These are phyloP conservation scores for Microcebus jonahi DNA, from an alignment of 2,113 vertebrate species.

Conservation along the genomic window DNA sequence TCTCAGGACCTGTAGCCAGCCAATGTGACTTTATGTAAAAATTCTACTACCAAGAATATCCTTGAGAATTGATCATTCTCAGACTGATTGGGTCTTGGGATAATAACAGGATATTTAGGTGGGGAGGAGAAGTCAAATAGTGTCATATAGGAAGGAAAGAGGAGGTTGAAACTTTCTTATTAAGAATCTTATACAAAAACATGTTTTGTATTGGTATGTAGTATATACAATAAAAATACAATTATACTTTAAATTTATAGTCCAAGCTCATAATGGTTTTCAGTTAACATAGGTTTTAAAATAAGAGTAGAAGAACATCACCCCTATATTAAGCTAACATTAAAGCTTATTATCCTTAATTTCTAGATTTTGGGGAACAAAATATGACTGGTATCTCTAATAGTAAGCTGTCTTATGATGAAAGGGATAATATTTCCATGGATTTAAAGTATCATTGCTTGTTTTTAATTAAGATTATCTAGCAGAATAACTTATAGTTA, in stretches of 20 bases:
- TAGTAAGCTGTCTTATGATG: background rate
- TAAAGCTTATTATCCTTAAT: background rate
- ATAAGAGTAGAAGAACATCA: background rate
- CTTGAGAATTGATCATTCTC: background rate
- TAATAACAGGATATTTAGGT: background rate
- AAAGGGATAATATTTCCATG: background rate
- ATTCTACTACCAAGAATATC: background rate
- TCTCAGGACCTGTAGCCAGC: background rate
- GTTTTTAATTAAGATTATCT: conserved; percentile 30
- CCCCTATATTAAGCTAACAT: background rate
- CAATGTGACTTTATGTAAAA: background rate
- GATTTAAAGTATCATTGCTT: background rate
- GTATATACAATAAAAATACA: background rate
- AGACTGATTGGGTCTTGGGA: background rate
- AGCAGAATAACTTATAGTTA: conserved; percentile 88
- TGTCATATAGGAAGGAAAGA: background rate
- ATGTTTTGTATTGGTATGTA: background rate
- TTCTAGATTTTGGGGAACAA: background rate
- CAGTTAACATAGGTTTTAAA: background rate
- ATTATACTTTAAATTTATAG: background rate
- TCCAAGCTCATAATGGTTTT: background rate
- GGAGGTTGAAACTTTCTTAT: background rate
- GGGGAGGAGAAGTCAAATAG: background rate
- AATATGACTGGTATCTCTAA: background rate
- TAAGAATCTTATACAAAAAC: background rate